Percentiles rank a stretch among this genome's conserved stretches.
Conservation (phyloP, 2,113 vertebrate species). For the Pao palembangensis region DNA sequence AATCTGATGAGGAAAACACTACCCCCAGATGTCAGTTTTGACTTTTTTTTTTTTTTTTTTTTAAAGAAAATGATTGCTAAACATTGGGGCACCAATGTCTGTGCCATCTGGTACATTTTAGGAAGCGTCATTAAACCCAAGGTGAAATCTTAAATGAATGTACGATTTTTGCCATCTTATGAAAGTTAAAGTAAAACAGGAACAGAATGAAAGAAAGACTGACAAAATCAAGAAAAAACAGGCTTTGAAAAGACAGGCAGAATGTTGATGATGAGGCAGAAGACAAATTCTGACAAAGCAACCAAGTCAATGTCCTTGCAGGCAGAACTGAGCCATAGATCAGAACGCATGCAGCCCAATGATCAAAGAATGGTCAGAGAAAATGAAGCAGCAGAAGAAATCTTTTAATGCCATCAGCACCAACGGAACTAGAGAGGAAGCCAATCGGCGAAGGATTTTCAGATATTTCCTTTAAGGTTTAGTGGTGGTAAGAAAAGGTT, state of each 20-base stretch:
- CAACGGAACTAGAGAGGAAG: constrained; percentile 9
- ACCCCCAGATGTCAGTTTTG: too few species aligned
- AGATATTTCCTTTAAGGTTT: background rate
- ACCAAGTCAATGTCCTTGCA: constrained; percentile 70
- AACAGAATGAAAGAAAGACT: constrained; percentile 6
- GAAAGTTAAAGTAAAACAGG: constrained; percentile 67
- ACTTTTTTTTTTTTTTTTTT: too few species aligned
- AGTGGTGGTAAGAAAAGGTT: constrained; percentile 90
- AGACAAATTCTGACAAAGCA: constrained; percentile 71
- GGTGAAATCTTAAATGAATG: too few species aligned
- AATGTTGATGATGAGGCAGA: constrained; percentile 54
- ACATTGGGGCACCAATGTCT: too few species aligned
- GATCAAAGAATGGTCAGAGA: constrained; percentile 34
- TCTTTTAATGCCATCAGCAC: constrained; percentile 85
- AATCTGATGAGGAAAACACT: too few species aligned
- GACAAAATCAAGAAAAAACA: constrained; percentile 55
- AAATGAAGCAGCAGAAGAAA: constrained; percentile 81
- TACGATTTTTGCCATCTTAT: constrained; percentile 76
- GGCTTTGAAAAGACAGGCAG: constrained; percentile 73
- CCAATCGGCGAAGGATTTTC: too few species aligned
- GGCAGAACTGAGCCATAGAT: constrained; percentile 66
- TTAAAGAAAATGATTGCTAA: too few species aligned
- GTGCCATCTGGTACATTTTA: too few species aligned
- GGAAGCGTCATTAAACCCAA: too few species aligned
- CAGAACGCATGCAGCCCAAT: constrained; percentile 78